A percentile compares a stretch with the other conserved stretches of the same genome.
These are phyloP conservation scores for Istiophorus platypterus DNA, from an alignment of 2,113 vertebrate genomes.

Conservation along the genomic window DNA sequence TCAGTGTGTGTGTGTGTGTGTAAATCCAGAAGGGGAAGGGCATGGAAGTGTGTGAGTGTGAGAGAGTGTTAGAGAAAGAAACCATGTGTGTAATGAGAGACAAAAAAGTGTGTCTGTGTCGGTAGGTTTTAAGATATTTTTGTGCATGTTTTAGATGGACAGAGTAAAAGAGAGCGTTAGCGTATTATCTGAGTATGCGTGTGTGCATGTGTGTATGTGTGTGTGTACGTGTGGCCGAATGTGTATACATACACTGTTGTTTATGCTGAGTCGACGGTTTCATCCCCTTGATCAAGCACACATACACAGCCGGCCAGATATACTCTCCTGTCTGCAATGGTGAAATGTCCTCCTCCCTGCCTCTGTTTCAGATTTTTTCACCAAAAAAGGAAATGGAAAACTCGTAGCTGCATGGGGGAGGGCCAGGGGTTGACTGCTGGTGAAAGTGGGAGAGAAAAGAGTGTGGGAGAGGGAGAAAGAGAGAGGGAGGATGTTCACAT, in stretches of 20 bases:
- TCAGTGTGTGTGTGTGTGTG: not conserved
- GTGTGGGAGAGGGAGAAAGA: conserved; percentile 73
- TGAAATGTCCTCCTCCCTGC: conserved; percentile 81
- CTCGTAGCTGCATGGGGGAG: conserved; percentile 78
- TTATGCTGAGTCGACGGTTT: conserved; percentile 80
- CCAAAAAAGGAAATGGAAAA: conserved; percentile 99
- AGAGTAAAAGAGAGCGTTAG: too few relatives aligned
- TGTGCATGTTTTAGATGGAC: not conserved
- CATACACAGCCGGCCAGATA: conserved; percentile 79
- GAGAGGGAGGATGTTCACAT: conserved; percentile 86
- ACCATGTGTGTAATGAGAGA: conserved; percentile 34
- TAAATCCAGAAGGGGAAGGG: conserved; percentile 18
- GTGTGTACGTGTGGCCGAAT: conserved; percentile 34
- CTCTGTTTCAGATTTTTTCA: conserved; percentile 90
- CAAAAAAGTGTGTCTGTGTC: not conserved
- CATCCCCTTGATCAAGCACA: conserved; percentile 69
- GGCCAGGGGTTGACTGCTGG: conserved; percentile 61
- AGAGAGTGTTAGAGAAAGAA: conserved; percentile 51
- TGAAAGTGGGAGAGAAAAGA: conserved; percentile 62
- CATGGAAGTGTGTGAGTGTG: conserved; percentile 16
- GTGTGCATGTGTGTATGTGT: not conserved
- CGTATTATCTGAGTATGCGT: not conserved
- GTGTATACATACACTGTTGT: conserved; percentile 50
- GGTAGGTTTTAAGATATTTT: conserved; percentile 20
- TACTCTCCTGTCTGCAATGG: conserved; percentile 69